These are phyloP conservation scores for Xestia sexstrigata DNA, from an alignment of 2,888 invertebrate genomes.

Conservation along the genomic window DNA sequence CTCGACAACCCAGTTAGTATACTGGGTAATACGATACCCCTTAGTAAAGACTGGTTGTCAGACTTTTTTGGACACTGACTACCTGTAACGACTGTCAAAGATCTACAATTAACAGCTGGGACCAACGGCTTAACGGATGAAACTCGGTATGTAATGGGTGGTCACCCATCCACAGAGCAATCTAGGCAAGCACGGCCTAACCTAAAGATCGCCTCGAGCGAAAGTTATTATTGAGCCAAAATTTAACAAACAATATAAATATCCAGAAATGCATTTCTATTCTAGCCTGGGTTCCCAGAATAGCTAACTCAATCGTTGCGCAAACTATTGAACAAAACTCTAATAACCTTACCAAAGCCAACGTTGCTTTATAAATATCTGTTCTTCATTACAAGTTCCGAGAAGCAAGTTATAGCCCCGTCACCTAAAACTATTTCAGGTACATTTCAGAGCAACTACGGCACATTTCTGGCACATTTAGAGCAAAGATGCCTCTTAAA, in stretches of 20 bases:
- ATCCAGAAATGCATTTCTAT: neutral
- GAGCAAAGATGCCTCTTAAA: constrained; percentile 16
- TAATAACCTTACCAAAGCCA: neutral
- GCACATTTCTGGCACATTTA: constrained; percentile 43
- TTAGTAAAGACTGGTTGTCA: no score
- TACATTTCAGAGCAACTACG: constrained; percentile 34
- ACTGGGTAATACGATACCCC: no score
- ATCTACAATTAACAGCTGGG: no score
- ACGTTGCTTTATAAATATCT: constrained; percentile 53
- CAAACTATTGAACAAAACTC: neutral
- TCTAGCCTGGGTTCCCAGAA: neutral
- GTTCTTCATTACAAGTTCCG: constrained; percentile 54
- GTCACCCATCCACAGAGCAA: no score
- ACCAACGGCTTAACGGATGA: no score
- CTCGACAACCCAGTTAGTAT: no score
- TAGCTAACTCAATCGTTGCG: neutral
- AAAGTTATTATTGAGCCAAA: no score
- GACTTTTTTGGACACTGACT: no score
- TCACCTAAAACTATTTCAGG: constrained; percentile 56
- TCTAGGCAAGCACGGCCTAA: no score
- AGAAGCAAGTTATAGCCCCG: constrained; percentile 45
- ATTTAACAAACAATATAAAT: neutral
- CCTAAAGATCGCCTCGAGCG: no score
- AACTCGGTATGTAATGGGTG: no score
- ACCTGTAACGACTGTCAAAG: no score